Evolutionary conservation across 2,797 vertebrate species (phyloP).

Genomic region (Hydrophis major): DNA sequence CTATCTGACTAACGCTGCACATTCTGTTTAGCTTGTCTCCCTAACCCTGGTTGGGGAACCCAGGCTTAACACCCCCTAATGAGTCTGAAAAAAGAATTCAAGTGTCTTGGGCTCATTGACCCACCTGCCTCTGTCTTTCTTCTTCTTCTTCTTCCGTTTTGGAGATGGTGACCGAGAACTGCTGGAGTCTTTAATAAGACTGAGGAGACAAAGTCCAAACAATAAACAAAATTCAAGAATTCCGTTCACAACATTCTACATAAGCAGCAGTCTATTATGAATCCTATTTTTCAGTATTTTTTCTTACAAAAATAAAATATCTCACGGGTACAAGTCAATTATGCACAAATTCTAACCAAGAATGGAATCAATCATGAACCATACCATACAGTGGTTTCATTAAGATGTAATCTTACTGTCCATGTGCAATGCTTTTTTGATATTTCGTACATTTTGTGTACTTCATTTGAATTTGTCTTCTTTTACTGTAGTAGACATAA

Average conservation of each 20-base stretch:
- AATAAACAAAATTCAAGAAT: neutral
- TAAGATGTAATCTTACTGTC: neutral
- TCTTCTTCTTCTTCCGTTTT: slow-evolving; percentile 87
- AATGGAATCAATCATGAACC: neutral
- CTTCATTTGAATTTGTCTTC: neutral
- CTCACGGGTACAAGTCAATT: neutral
- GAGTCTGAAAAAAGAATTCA: neutral
- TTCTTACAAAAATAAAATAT: neutral
- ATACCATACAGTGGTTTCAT: neutral
- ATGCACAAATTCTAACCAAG: neutral
- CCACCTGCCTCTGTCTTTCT: slow-evolving; percentile 72
- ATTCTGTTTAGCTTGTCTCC: no score
- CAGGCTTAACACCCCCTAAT: no score
- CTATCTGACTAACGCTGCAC: no score
- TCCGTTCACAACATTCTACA: neutral
- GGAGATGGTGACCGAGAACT: slow-evolving; percentile 79
- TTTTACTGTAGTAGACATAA: neutral
- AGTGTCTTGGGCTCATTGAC: slow-evolving; percentile 5
- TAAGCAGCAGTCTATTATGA: neutral
- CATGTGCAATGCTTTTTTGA: neutral
- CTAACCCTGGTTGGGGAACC: no score
- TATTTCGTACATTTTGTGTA: neutral
- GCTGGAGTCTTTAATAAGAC: slow-evolving; percentile 78
- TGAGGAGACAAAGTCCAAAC: slow-evolving; percentile 42
- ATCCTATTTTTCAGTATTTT: neutral